phyloP scores from a whole-genome alignment of 2,113 vertebrate genomes.

The Otolemur garnettii region DNA sequence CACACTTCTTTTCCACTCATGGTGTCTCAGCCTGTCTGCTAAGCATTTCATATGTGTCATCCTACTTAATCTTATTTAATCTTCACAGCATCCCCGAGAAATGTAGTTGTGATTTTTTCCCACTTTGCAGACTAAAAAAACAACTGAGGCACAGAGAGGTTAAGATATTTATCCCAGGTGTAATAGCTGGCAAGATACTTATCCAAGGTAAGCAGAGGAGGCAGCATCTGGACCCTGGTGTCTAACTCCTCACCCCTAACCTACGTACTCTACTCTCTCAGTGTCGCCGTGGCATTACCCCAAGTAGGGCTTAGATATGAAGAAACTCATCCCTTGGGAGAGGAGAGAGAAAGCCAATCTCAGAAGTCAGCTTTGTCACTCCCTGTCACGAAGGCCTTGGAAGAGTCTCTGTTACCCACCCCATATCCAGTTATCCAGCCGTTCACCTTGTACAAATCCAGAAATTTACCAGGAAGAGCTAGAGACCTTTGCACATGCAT shows the following conservation, averaged over 20 bases:
- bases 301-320: no score
- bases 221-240: rapidly evolving
- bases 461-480: no score
- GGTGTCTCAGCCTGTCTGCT: neutral
- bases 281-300: neutral
- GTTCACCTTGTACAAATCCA: no score
- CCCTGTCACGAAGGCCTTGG: neutral
- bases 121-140: neutral
- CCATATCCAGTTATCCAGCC: no score
- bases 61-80: no score
- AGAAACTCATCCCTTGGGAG: neutral
- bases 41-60: no score
- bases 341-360: neutral
- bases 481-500: no score
- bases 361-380: neutral
- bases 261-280: neutral
- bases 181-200: neutral
- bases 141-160: neutral
- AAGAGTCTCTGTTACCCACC: neutral
- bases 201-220: neutral
- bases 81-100: neutral
- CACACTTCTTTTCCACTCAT: neutral
- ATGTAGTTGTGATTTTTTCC: neutral
- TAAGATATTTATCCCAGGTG: rapidly evolving
- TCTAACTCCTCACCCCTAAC: neutral